phyloP scores from a whole-genome alignment of 2,888 invertebrate species.

The Nemotelus nigrinus region DNA sequence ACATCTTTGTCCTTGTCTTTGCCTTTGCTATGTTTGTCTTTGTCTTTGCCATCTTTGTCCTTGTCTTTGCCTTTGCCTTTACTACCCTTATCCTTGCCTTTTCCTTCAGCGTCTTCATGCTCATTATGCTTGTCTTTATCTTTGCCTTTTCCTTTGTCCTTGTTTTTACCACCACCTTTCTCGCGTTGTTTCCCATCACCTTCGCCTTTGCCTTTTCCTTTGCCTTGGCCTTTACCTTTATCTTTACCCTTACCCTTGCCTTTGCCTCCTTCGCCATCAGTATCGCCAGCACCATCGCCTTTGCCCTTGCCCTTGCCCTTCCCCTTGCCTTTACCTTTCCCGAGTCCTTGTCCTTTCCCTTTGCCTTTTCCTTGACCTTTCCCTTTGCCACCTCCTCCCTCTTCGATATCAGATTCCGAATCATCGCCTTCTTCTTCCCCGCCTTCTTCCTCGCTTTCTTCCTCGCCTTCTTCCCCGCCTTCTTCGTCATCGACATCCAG shows the following conservation, averaged over 20 bases:
- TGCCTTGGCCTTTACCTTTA: neutral
- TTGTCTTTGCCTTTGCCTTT: neutral
- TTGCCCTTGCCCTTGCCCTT: neutral
- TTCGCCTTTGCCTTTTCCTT: neutral
- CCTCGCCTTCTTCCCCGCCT: constrained; percentile 51
- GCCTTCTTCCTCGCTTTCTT: constrained; percentile 52
- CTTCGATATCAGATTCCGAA: constrained; percentile 11
- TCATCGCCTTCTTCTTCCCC: constrained; percentile 35
- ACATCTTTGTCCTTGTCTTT: constrained; percentile 9
- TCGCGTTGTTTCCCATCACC: neutral
- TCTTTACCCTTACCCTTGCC: neutral
- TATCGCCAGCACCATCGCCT: neutral
- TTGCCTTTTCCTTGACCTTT: neutral
- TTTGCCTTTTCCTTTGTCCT: neutral
- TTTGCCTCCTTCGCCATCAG: neutral
- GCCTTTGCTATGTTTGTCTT: neutral
- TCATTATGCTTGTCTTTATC: neutral
- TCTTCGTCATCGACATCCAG: constrained; percentile 23
- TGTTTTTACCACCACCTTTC: neutral
- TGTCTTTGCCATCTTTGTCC: neutral
- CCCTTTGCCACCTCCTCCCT: neutral
- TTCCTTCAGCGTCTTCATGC: neutral
- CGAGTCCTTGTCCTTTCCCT: neutral
- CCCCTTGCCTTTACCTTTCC: neutral
- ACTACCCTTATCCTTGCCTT: neutral